Conservation (phyloP, 2,113 vertebrate species). For the Trichechus manatus region DNA sequence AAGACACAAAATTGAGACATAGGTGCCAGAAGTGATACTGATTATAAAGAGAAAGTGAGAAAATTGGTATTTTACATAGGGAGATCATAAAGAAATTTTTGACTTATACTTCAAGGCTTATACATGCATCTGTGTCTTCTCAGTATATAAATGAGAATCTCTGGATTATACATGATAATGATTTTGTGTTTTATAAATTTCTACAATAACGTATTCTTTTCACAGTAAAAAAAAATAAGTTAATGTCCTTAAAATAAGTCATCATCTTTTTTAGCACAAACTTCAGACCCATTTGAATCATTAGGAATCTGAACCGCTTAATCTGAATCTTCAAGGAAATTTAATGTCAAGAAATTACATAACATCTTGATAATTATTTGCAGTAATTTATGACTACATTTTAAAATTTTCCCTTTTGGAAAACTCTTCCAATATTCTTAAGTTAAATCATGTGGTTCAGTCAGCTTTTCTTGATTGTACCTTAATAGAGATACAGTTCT, state of each 20-base stretch:
- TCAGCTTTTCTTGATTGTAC: background rate
- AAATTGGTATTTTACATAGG: background rate
- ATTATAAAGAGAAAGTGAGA: background rate
- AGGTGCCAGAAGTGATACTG: background rate
- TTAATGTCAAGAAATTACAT: conserved; percentile 56
- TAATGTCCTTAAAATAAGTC: conserved; percentile 31
- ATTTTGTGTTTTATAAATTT: conserved; percentile 36
- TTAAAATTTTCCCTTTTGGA: background rate
- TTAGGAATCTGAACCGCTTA: conserved; percentile 40
- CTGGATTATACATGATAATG: background rate
- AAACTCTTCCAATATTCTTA: background rate
- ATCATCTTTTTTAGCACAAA: background rate
- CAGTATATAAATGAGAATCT: background rate
- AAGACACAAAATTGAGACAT: background rate
- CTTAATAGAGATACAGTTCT: background rate
- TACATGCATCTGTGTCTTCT: background rate
- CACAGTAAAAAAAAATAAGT: conserved; percentile 11
- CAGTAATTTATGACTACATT: conserved; percentile 1
- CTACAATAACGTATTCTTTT: background rate
- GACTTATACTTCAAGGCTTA: conserved; percentile 33
- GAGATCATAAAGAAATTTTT: background rate
- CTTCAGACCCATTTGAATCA: conserved; percentile 10
- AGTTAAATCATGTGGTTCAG: background rate
- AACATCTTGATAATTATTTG: background rate
- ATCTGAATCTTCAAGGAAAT: background rate